These are phyloP conservation scores for Sciurus carolinensis DNA, from an alignment of 2,797 vertebrate genomes.

Conservation along the genomic window DNA sequence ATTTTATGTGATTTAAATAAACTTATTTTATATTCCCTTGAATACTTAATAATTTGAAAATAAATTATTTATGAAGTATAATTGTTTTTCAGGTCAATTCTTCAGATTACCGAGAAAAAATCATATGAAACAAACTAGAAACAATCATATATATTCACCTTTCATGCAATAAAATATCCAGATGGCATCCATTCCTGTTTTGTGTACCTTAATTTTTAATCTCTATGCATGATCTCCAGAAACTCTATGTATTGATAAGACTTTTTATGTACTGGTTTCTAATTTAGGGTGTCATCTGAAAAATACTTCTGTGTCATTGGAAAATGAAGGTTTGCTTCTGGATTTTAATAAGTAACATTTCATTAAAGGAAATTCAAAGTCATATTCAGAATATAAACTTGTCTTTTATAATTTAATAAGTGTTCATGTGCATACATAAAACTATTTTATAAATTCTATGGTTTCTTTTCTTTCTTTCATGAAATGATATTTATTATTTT, in stretches of 20 bases:
- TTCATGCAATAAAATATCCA: too few species aligned
- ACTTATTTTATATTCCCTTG: background rate
- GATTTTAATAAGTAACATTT: slow-evolving; percentile 54
- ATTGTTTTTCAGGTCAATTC: slow-evolving; percentile 4
- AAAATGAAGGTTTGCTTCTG: background rate
- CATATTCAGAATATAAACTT: background rate
- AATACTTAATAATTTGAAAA: slow-evolving; percentile 8
- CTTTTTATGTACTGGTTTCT: slow-evolving; percentile 21
- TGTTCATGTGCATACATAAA: background rate
- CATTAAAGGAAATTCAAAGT: background rate
- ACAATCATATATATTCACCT: background rate
- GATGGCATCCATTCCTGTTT: background rate
- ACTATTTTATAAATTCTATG: background rate
- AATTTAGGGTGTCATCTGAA: slow-evolving; percentile 60
- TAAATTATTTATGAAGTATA: background rate
- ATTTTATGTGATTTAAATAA: slow-evolving; percentile 7
- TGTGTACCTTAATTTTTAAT: background rate
- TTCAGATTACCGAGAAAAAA: slow-evolving; percentile 23
- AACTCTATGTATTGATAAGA: background rate
- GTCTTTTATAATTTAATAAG: slow-evolving; percentile 58
- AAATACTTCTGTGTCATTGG: background rate
- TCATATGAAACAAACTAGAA: background rate
- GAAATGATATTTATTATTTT: slow-evolving; percentile 32
- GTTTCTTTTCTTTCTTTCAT: background rate
- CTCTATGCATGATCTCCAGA: background rate